Evolutionary conservation across 2,113 vertebrate genomes (phyloP).

Genomic region (Antigone vipio): DNA sequence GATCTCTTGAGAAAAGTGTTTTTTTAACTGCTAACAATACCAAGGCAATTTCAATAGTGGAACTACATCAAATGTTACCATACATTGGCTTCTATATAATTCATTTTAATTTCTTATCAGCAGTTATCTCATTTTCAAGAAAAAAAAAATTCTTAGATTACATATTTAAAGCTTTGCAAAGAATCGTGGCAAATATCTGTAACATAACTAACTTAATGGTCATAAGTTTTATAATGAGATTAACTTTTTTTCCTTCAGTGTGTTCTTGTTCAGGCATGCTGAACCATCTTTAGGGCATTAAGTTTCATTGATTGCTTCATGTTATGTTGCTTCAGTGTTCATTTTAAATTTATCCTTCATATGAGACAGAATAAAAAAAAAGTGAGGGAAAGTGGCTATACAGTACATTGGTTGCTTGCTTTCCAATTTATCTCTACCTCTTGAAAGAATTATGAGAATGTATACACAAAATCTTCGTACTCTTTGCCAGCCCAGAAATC

Average conservation of each 20-base stretch:
- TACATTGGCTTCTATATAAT: constrained; percentile 7
- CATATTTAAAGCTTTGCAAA: constrained; percentile 54
- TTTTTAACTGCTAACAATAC: constrained; percentile 45
- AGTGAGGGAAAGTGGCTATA: background rate
- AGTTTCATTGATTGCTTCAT: constrained; percentile 28
- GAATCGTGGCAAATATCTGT: background rate
- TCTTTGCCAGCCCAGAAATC: constrained; percentile 34
- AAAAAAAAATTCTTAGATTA: constrained; percentile 33
- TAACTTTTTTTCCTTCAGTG: background rate
- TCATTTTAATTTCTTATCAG: constrained; percentile 65
- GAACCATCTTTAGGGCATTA: constrained; percentile 45
- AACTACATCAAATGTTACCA: constrained; percentile 33
- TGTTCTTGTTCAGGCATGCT: constrained; percentile 48
- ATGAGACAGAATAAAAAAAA: constrained; percentile 26
- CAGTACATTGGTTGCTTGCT: background rate
- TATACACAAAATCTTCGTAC: background rate
- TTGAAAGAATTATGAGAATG: constrained; percentile 16
- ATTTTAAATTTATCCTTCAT: constrained; percentile 44
- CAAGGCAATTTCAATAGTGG: constrained; percentile 47
- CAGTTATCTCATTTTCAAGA: constrained; percentile 46
- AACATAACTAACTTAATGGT: constrained; percentile 53
- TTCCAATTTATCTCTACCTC: constrained; percentile 28
- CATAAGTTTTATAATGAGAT: constrained; percentile 49
- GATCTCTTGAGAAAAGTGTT: constrained; percentile 33
- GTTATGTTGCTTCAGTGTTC: constrained; percentile 41